Evolutionary conservation across 1,140 invertebrate species (phyloP).

Genomic region (Eumaeus atala): DNA sequence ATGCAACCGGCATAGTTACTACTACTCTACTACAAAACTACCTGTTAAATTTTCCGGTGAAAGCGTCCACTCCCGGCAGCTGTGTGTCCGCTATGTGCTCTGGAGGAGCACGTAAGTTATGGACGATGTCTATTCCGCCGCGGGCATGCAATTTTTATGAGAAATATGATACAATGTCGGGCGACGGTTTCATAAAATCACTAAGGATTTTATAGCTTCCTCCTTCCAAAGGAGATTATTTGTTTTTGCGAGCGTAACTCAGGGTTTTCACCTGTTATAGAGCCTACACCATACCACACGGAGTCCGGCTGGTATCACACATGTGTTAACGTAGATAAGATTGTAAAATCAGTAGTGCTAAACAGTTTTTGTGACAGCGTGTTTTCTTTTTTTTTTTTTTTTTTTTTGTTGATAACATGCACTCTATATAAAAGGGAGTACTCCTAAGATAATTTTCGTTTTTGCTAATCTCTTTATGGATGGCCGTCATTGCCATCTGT

Average conservation of each 20-base stretch:
- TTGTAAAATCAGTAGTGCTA: too few species aligned
- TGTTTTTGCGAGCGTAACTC: background rate
- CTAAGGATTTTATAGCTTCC: constrained; percentile 6
- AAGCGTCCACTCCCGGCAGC: background rate
- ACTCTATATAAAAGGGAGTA: too few species aligned
- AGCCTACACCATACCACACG: background rate
- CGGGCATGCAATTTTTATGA: constrained; percentile 14
- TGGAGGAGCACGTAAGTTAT: constrained; percentile 14
- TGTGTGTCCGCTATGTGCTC: constrained; percentile 14
- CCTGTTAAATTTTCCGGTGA: background rate
- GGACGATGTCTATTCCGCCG: constrained; percentile 11
- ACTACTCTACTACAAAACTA: too few species aligned
- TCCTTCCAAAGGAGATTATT: background rate
- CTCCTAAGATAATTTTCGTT: too few species aligned
- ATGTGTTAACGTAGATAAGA: too few species aligned
- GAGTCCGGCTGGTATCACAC: too few species aligned
- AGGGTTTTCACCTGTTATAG: constrained; percentile 9
- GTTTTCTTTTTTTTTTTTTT: too few species aligned
- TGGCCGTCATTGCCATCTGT: too few species aligned
- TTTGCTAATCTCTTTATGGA: too few species aligned
- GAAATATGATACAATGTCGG: constrained; percentile 17
- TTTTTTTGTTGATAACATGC: too few species aligned
- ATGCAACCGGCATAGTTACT: too few species aligned
- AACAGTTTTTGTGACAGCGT: too few species aligned
- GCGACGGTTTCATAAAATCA: background rate